These are phyloP conservation scores for Scortum barcoo DNA, from an alignment of 2,113 vertebrate species.

Conservation along the genomic window DNA sequence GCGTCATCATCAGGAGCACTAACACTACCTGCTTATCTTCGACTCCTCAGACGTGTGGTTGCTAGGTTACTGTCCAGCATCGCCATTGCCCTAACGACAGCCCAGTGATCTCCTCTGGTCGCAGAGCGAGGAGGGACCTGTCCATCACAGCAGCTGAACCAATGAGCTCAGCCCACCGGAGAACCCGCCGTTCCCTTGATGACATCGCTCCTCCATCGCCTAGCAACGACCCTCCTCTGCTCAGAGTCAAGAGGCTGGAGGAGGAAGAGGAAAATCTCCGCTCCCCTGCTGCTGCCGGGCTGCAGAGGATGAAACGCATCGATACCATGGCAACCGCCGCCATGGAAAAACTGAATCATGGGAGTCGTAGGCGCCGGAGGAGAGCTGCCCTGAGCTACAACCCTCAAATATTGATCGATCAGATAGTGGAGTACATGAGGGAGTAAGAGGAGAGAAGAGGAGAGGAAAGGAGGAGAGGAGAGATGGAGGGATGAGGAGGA, in stretches of 20 bases:
- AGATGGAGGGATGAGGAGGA: neutral
- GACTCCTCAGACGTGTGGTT: conserved; percentile 75
- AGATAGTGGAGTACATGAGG: conserved; percentile 81
- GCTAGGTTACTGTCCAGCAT: conserved; percentile 79
- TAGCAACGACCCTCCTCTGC: conserved; percentile 73
- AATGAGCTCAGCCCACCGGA: conserved; percentile 57
- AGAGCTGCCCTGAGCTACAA: conserved; percentile 73
- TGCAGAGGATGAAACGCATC: conserved; percentile 84
- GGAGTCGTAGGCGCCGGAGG: conserved; percentile 71
- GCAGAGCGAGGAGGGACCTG: conserved; percentile 72
- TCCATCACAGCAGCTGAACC: conserved; percentile 3
- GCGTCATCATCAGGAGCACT: too few relatives aligned
- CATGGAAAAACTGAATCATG: conserved; percentile 58
- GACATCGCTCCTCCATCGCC: conserved; percentile 55
- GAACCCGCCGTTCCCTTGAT: conserved; percentile 81
- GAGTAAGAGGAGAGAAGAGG: conserved; percentile 55
- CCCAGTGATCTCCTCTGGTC: conserved; percentile 43
- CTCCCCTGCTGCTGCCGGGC: conserved; percentile 35
- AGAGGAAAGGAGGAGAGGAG: neutral
- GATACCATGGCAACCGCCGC: conserved; percentile 53
- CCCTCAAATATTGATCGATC: conserved; percentile 78
- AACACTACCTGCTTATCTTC: neutral
- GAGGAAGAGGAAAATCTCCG: conserved; percentile 55
- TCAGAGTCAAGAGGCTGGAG: conserved; percentile 84
- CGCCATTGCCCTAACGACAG: conserved; percentile 36